Evolutionary conservation across 2,888 invertebrate species (phyloP).

Genomic region (Eucera pruinosa): DNA sequence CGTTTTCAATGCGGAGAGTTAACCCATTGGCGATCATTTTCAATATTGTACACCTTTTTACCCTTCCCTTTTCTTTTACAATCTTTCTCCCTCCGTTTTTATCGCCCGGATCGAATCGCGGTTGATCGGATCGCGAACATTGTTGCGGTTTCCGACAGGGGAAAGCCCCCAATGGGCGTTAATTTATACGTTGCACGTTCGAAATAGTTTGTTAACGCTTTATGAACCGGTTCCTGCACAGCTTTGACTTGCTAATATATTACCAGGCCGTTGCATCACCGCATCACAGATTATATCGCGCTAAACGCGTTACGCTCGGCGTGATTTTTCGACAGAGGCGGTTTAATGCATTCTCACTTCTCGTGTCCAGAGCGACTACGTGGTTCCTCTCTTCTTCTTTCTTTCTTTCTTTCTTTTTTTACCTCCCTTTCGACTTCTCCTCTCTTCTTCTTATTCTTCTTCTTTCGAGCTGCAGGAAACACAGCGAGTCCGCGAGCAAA

Average conservation of each 20-base stretch:
- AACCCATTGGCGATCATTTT: neutral
- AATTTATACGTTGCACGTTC: slow-evolving; percentile 41
- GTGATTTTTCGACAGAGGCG: slow-evolving; percentile 39
- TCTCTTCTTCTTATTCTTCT: neutral
- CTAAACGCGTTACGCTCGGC: slow-evolving; percentile 49
- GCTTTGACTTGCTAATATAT: slow-evolving; percentile 51
- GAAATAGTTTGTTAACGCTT: slow-evolving; percentile 56
- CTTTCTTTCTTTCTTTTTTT: neutral
- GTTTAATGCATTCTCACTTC: slow-evolving; percentile 30
- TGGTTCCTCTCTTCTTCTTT: neutral
- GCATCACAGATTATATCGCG: slow-evolving; percentile 47
- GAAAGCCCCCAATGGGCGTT: neutral
- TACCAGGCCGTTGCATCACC: slow-evolving; percentile 42
- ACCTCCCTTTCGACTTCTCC: neutral
- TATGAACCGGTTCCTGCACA: slow-evolving; percentile 47
- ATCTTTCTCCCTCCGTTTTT: too few relatives aligned
- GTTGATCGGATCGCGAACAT: too few relatives aligned
- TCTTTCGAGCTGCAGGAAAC: slow-evolving; percentile 4
- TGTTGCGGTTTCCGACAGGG: slow-evolving; percentile 1
- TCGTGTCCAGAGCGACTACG: slow-evolving; percentile 7
- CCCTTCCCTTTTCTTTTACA: neutral
- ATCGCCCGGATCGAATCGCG: too few relatives aligned
- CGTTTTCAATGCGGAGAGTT: slow-evolving; percentile 43
- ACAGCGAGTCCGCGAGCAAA: neutral
- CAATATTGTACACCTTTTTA: neutral